Evolutionary conservation across 1,140 invertebrate genomes (phyloP), one percentile per base, ranked within the genome.

Genomic region (Zaprionus capensis): DNA sequence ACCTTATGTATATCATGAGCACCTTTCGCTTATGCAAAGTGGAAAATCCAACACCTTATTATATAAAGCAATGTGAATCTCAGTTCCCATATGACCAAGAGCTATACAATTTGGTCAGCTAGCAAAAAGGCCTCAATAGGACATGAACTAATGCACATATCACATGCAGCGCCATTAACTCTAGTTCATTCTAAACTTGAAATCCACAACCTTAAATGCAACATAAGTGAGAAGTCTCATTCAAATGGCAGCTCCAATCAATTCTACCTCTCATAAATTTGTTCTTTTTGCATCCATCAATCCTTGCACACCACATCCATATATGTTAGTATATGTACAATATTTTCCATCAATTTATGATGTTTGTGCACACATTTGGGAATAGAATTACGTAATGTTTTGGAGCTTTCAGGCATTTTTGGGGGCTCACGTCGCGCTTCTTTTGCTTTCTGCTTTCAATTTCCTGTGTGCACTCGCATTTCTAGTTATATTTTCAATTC

Each of bases 401-500:
- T 74, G 69, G 31, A 22, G 46, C 46, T 51, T 51, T 20, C 46
- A 51, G 41, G 41, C 41, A 46, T 17, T 17, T 51, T 51, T 51
- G 7, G 46, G 46, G 46, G 17, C 46, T 4, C 17, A 6, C 9
- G 17, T 49, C 46, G 46, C 46, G 46, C 20, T 51, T 51, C 46
- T 51, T 51, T 51, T 51, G 20, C 46, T 24, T 36, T 46, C 34
- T 46, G 17, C 53, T 58, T 34, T 56, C 74, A 72, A 76, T 76
- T 76, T 76, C 74, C 74, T 76, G 70, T 63, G 41, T 57, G 53
- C 71, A 44, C 63, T 80, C 67, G 53, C 66, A 86, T 80, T 81
- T 77, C 34, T 62, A 71, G 61, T 83, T 86, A 56, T 81, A 86
- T 87, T 88, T 46, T 90, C 84, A 81, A 88, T 87, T 88, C 61